phyloP scores from a whole-genome alignment of 1,140 invertebrate genomes.

The Drosophila tropicalis region DNA sequence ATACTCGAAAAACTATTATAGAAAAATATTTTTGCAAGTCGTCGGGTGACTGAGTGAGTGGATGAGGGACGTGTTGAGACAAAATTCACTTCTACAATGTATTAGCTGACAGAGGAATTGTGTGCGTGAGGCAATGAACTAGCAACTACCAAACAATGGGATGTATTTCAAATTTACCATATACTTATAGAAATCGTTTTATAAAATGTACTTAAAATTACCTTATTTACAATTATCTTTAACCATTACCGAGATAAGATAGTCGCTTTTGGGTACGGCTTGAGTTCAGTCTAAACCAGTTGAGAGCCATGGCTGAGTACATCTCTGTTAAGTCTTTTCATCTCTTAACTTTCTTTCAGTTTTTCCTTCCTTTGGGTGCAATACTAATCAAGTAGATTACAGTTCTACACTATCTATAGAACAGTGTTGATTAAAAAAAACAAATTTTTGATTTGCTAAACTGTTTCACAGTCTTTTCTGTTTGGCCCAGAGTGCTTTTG shows the following conservation, averaged over 20 bases:
- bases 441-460: background rate
- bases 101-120: conserved; percentile 48
- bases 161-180: background rate
- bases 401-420: background rate
- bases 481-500: background rate
- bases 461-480: no score
- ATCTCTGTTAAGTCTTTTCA: no score
- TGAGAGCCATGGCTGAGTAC: no score
- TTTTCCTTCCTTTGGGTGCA: no score
- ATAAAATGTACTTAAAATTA: no score
- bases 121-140: conserved; percentile 36
- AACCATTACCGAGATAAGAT: no score
- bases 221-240: no score
- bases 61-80: background rate
- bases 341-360: no score
- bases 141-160: background rate
- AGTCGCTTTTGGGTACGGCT: no score
- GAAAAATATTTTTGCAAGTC: conserved; percentile 72
- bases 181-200: no score
- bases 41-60: conserved; percentile 15
- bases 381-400: no score
- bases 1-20: conserved; percentile 80
- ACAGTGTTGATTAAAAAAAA: background rate
- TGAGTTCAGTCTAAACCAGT: no score
- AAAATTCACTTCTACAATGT: conserved; percentile 55